Evolutionary conservation across 2,113 vertebrate species (phyloP).

Genomic region (Notothenia rossii): DNA sequence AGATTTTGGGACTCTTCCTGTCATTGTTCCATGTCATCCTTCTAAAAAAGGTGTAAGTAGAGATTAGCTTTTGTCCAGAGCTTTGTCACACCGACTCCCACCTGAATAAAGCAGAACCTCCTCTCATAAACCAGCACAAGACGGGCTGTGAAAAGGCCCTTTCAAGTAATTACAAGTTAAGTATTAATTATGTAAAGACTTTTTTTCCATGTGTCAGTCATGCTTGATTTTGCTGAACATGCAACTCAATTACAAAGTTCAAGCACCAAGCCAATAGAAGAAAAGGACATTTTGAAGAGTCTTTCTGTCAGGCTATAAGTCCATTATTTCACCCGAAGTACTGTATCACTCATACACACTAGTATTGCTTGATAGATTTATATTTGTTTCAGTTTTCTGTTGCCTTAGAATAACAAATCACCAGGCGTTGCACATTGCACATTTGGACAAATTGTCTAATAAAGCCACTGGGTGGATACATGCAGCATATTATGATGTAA

Average conservation of each 20-base stretch:
- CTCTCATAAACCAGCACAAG: not conserved
- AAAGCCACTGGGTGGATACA: slow-evolving; percentile 21
- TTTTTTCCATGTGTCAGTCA: slow-evolving; percentile 1
- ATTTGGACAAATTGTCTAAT: slow-evolving; percentile 49
- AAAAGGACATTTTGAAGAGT: slow-evolving; percentile 2
- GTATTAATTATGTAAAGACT: slow-evolving; percentile 14
- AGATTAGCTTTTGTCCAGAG: not conserved
- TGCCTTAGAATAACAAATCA: slow-evolving; percentile 17
- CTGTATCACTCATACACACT: not conserved
- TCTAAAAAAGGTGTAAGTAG: not conserved
- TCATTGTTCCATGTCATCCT: not conserved
- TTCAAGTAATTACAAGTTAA: slow-evolving; percentile 27
- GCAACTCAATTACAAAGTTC: slow-evolving; percentile 31
- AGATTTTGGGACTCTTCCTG: not conserved
- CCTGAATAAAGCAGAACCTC: slow-evolving; percentile 17
- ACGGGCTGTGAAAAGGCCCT: not conserved
- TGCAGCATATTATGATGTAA: slow-evolving; percentile 21
- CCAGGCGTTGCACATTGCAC: not conserved
- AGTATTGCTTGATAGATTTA: not conserved
- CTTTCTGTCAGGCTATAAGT: not conserved
- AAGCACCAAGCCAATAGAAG: slow-evolving; percentile 9
- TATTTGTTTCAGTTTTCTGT: slow-evolving; percentile 1
- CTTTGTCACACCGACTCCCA: not conserved
- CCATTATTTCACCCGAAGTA: not conserved
- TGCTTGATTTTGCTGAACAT: slow-evolving; percentile 20